These are phyloP conservation scores for Recurvirostra avosetta DNA, from an alignment of 2,113 vertebrate species.

Conservation along the genomic window DNA sequence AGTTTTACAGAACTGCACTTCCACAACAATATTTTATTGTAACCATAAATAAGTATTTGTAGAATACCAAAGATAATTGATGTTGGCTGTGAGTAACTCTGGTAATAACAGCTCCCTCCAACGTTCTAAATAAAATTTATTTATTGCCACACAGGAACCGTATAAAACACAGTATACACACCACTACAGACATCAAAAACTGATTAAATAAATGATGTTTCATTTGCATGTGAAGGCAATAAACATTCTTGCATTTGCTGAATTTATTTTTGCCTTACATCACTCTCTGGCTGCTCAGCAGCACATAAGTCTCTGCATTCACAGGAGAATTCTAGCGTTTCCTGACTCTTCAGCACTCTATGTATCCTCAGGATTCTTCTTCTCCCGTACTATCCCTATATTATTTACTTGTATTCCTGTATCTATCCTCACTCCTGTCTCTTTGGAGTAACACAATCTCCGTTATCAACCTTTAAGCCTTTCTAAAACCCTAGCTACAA, in stretches of 20 bases:
- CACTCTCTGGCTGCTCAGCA: not conserved
- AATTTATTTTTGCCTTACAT: constrained; percentile 7
- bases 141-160: constrained; percentile 29
- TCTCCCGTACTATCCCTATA: not conserved
- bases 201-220: constrained; percentile 56
- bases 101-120: constrained; percentile 36
- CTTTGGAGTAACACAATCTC: not conserved
- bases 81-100: constrained; percentile 26
- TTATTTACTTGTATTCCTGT: not conserved
- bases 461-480: not conserved
- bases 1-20: constrained; percentile 7
- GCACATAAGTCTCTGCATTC: not conserved
- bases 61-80: constrained; percentile 46
- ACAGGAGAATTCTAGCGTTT: not conserved
- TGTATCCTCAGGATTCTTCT: not conserved
- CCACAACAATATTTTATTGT: constrained; percentile 15
- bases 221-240: constrained; percentile 46
- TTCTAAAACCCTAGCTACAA: not conserved
- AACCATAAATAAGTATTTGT: constrained; percentile 43
- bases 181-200: constrained; percentile 32
- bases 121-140: constrained; percentile 53
- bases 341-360: not conserved
- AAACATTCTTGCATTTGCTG: constrained; percentile 20
- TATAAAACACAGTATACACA: constrained; percentile 26
- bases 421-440: not conserved